These are phyloP conservation scores for Lasioglossum vierecki DNA, from an alignment of 2,888 invertebrate genomes.

Conservation along the genomic window DNA sequence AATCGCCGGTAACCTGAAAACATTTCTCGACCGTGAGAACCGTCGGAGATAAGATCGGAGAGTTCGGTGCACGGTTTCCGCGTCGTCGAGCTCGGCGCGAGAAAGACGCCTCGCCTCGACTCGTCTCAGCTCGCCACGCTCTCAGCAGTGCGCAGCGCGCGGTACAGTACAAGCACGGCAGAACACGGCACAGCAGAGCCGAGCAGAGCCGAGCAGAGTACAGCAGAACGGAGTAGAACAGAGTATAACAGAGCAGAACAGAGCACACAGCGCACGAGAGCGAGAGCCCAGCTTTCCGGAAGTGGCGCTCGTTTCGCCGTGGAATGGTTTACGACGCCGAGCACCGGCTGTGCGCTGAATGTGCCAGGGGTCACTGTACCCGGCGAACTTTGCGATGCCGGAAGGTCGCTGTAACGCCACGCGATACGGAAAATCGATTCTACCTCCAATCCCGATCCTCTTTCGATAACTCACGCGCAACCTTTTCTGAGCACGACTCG, in stretches of 20 bases:
- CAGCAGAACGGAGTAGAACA: neutral
- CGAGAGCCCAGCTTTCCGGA: conserved; percentile 63
- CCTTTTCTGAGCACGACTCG: conserved; percentile 11
- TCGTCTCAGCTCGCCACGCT: conserved; percentile 7
- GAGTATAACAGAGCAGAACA: neutral
- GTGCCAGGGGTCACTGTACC: conserved; percentile 73
- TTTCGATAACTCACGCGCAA: conserved; percentile 38
- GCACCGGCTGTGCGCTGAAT: conserved; percentile 53
- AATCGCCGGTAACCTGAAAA: conserved; percentile 30
- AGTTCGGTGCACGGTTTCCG: conserved; percentile 35
- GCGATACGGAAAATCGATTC: conserved; percentile 67
- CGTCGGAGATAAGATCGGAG: conserved; percentile 37
- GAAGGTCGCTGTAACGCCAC: conserved; percentile 61
- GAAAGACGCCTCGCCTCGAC: conserved; percentile 39
- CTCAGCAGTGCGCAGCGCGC: neutral
- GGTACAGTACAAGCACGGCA: neutral
- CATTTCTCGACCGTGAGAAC: conserved; percentile 38
- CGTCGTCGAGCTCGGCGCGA: conserved; percentile 49
- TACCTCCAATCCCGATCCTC: conserved; percentile 36
- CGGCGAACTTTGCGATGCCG: conserved; percentile 62
- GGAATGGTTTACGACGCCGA: conserved; percentile 67
- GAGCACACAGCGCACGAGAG: conserved; percentile 3
- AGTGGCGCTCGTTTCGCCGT: conserved; percentile 68
- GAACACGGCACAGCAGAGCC: too few relatives aligned
- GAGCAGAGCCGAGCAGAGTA: neutral